Evolutionary conservation across 2,113 vertebrate genomes (phyloP).

Genomic region (Eulacestoma nigropectus): DNA sequence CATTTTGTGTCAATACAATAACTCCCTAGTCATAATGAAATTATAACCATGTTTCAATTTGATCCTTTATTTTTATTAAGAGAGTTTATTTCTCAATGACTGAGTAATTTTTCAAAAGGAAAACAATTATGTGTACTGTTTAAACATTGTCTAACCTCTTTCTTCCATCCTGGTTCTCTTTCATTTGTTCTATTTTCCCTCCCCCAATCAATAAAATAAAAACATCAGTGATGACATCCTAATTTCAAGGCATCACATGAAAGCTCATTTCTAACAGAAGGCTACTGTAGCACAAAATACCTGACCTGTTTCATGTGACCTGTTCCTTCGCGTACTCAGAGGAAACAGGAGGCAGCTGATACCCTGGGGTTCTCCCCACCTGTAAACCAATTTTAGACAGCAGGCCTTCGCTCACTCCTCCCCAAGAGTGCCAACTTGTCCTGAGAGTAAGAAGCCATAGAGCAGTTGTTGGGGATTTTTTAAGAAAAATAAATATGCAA

Average conservation of each 20-base stretch:
- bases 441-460: background rate
- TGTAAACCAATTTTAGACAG: background rate
- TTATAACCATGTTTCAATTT: background rate
- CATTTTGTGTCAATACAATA: background rate
- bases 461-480: background rate
- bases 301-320: background rate
- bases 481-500: background rate
- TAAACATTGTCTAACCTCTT: background rate
- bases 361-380: background rate
- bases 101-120: background rate
- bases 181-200: background rate
- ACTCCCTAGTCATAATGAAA: background rate
- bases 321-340: background rate
- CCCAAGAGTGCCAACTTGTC: background rate
- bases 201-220: background rate
- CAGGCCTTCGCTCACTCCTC: background rate
- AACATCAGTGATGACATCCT: constrained; percentile 11
- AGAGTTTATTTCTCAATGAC: background rate
- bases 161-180: background rate
- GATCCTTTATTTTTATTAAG: background rate
- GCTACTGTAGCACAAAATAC: background rate
- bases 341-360: background rate
- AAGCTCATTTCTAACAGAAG: background rate
- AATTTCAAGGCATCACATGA: background rate
- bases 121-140: background rate